Conservation (phyloP, 2,888 invertebrate genomes). For the Pristionchus arcanus region DNA sequence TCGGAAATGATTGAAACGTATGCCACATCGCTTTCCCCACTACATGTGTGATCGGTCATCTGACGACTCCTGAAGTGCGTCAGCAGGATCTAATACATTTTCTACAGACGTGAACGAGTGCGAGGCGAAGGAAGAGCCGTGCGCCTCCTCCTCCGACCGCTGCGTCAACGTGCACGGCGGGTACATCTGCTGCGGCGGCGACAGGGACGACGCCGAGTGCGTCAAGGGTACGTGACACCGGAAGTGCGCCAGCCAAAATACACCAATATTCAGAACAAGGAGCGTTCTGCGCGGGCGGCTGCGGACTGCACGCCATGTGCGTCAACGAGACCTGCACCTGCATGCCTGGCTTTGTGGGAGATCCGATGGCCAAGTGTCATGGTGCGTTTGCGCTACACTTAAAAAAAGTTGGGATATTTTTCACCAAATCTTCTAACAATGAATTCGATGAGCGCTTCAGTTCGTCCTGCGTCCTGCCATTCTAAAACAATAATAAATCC, state of each 20-base stretch:
- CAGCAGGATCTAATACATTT: neutral
- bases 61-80: neutral
- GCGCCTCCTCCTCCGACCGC: slow-evolving; percentile 64
- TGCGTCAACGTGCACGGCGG: slow-evolving; percentile 77
- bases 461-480: no score
- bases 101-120: slow-evolving; percentile 78
- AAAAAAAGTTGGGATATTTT: neutral
- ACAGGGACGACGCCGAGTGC: slow-evolving; percentile 76
- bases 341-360: slow-evolving; percentile 91
- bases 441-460: no score
- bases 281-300: slow-evolving; percentile 74
- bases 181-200: slow-evolving; percentile 79
- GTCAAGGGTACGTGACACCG: slow-evolving; percentile 63
- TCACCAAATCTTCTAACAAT: neutral
- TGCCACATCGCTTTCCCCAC: no score
- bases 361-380: slow-evolving; percentile 80
- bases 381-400: slow-evolving; percentile 58
- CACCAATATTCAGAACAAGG: slow-evolving; percentile 69
- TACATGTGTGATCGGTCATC: neutral
- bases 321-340: slow-evolving; percentile 86
- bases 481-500: no score
- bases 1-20: neutral
- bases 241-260: neutral
- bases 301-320: slow-evolving; percentile 75
- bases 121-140: slow-evolving; percentile 68